A percentile compares a stretch with the other conserved stretches of the same genome.
Conservation (phyloP, 2,113 vertebrate species). For the Lethenteron camtschaticum region DNA sequence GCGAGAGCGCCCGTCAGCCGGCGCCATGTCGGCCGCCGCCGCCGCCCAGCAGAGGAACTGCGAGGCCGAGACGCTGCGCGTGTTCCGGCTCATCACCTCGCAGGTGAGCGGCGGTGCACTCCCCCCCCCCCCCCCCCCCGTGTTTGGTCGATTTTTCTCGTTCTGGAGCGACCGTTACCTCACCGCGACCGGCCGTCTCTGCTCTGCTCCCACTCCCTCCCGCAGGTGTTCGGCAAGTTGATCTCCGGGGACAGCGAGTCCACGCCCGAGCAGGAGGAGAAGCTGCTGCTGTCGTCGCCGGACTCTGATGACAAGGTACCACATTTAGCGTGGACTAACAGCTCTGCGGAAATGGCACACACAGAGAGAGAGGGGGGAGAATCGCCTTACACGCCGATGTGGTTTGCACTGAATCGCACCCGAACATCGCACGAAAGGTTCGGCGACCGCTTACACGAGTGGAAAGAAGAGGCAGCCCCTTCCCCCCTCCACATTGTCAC, state of each 20-base stretch:
- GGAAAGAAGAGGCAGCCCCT: too few relatives aligned
- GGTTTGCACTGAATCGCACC: too few relatives aligned
- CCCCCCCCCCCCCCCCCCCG: too few relatives aligned
- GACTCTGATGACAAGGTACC: constrained; percentile 97
- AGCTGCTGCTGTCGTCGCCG: constrained; percentile 73
- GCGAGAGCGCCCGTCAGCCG: constrained; percentile 77
- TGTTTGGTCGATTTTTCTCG: too few relatives aligned
- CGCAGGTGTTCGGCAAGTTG: constrained; percentile 87
- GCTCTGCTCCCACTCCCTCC: not conserved
- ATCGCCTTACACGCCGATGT: too few relatives aligned
- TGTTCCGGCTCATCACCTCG: constrained; percentile 90
- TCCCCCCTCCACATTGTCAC: too few relatives aligned
- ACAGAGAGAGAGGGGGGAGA: too few relatives aligned
- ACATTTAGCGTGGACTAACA: not conserved
- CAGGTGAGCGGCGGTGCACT: constrained; percentile 29
- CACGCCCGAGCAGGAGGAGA: constrained; percentile 93
- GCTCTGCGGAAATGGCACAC: too few relatives aligned
- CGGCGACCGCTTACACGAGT: too few relatives aligned
- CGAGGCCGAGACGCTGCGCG: constrained; percentile 73
- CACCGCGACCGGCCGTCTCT: too few relatives aligned
- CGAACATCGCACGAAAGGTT: too few relatives aligned
- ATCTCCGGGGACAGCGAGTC: constrained; percentile 93
- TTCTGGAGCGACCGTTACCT: too few relatives aligned
- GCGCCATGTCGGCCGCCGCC: constrained; percentile 76
- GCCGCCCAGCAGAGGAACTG: constrained; percentile 80